Evolutionary conservation across 2,113 vertebrate genomes (phyloP), one percentile per base, ranked within the genome.

Genomic region (western clawed frog (Xenopus tropicalis)): DNA sequence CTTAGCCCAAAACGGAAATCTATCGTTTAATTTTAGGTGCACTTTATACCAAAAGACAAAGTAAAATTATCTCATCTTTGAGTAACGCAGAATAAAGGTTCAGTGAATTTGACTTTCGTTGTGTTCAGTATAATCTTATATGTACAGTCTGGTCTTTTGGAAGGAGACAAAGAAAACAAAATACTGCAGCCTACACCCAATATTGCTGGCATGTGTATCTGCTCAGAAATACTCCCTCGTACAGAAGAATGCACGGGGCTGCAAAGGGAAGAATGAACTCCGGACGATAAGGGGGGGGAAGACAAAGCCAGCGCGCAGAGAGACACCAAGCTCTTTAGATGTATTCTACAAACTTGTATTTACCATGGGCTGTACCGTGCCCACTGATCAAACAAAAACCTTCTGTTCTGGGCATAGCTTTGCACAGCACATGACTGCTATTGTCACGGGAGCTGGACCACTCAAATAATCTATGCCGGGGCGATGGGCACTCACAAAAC

Each of bases 291-390:
- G 11, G 0, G 6, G 77, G 61, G 52, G 70, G 67, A 75, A 72
- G 59, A 82, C 69, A 85, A 77, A 25, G 1, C 8, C 10, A 23
- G 19, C 2, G 44, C 16, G 25, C 11, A 10, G 19, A 22, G 25
- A 19, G 29, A 24, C 29, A 13, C 29, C 64, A 13, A 19, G 11
- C 17, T 23, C 13, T 12, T 48, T 25, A 14, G 20, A 8, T 13
- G 24, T 14, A 14, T 62, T 22, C 10, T 61, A 69, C 66, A 62
- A 2, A 61, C 57, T 17, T 17, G n/a, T 54, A 29, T 74, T 61
- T 68, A 52, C 57, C 22, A 61, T 58, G 71, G 25, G 19, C 19
- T 21, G 46, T 20, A 48, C 23, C n/a, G 19, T 22, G 71, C 71
- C 64, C 72, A 58, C 63, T 12, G 6, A 52, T 21, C 12, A 57